phyloP scores from a whole-genome alignment of 2,888 invertebrate species.

The Calameuta pallipes region DNA sequence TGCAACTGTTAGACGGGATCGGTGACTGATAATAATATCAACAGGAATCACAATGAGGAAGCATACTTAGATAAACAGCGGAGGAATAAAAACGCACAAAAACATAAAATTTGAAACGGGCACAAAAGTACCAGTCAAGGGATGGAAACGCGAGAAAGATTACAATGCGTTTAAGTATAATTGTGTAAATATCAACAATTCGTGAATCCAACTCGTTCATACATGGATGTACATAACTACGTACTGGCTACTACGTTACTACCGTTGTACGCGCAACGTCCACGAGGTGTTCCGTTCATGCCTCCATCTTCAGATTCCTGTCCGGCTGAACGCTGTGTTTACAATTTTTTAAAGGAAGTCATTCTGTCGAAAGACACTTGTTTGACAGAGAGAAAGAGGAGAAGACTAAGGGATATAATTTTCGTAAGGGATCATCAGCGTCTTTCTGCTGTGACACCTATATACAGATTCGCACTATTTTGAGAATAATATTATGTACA shows the following conservation, averaged over 20 bases:
- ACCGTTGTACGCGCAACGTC: background rate
- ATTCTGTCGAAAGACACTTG: background rate
- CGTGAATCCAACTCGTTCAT: background rate
- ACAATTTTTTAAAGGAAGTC: background rate
- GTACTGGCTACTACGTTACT: constrained; percentile 5
- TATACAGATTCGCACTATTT: background rate
- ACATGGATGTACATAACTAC: background rate
- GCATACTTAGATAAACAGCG: background rate
- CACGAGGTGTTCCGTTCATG: constrained; percentile 5
- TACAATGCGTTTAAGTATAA: background rate
- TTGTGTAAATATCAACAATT: background rate
- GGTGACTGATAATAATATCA: background rate
- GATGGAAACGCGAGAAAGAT: background rate
- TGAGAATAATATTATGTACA: background rate
- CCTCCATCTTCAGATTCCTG: background rate
- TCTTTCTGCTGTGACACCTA: background rate
- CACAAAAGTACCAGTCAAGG: background rate
- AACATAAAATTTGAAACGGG: background rate
- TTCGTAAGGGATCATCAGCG: background rate
- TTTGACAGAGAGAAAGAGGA: background rate
- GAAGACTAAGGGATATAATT: background rate
- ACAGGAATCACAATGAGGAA: background rate
- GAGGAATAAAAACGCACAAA: background rate
- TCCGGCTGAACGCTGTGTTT: background rate
- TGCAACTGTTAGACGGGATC: background rate